Evolutionary conservation across 1,140 invertebrate genomes (phyloP).

Genomic region (Brachionus koreanus): DNA sequence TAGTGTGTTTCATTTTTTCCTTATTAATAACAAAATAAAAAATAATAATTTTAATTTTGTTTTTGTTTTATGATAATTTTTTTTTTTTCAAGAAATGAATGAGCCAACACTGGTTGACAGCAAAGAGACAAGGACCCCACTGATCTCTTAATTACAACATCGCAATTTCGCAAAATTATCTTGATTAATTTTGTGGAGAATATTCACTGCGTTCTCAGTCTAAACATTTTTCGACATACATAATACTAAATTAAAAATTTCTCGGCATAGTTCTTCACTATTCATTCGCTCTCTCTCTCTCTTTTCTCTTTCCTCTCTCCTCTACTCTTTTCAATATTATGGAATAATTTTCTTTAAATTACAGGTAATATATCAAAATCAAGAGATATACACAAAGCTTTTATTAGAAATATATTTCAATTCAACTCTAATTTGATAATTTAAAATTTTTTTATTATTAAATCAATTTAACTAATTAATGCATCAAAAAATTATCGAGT

Average conservation of each 20-base stretch:
- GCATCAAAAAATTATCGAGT: background rate
- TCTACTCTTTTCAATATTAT: background rate
- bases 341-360: background rate
- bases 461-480: background rate
- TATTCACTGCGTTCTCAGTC: background rate
- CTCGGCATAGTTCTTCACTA: background rate
- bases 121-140: background rate
- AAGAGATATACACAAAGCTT: background rate
- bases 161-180: background rate
- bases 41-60: slow-evolving; percentile 8
- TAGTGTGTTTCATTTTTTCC: background rate
- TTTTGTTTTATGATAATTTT: slow-evolving; percentile 11
- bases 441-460: background rate
- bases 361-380: background rate
- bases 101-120: background rate
- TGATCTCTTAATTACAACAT: background rate
- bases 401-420: background rate
- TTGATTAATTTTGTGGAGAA: background rate
- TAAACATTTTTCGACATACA: background rate
- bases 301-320: background rate
- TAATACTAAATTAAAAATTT: background rate
- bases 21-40: background rate
- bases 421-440: background rate
- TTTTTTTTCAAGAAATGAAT: background rate
- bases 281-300: background rate